Percentiles rank a stretch among this genome's conserved stretches.
phyloP scores from a whole-genome alignment of 2,797 vertebrate genomes.

The Labroides dimidiatus region DNA sequence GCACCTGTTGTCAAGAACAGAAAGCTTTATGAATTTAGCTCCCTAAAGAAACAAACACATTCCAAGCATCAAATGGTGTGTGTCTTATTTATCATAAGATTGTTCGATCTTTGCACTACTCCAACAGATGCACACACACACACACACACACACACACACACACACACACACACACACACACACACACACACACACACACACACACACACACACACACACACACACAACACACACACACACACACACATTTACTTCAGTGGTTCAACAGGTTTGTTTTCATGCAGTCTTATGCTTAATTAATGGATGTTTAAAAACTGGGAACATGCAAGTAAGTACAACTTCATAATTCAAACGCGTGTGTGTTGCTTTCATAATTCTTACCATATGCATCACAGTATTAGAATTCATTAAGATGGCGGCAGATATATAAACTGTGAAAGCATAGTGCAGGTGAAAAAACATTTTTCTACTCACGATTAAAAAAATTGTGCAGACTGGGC shows the following conservation, averaged over 20 bases:
- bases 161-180: too few species aligned
- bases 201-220: too few species aligned
- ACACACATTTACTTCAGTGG: conserved; percentile 15
- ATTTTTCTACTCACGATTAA: conserved; percentile 56
- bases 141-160: not conserved
- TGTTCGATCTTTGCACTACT: not conserved
- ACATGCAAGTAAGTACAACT: conserved; percentile 18
- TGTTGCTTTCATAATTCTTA: conserved; percentile 55
- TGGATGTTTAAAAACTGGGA: conserved; percentile 44
- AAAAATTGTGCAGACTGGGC: conserved; percentile 47
- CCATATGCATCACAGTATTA: conserved; percentile 63
- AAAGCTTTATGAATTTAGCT: conserved; percentile 27
- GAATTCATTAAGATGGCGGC: conserved; percentile 56
- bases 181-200: not conserved
- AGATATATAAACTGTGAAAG: conserved; percentile 61
- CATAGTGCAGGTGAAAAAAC: conserved; percentile 64
- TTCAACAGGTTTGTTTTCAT: conserved; percentile 24
- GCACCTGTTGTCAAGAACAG: conserved; percentile 66
- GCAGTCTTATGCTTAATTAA: conserved; percentile 27
- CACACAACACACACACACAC: not conserved
- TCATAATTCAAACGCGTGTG: conserved; percentile 54
- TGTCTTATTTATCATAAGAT: conserved; percentile 25
- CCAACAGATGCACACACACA: not conserved
- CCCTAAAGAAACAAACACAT: conserved; percentile 31
- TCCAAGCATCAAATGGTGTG: not conserved